These are phyloP conservation scores for Suillia variegata DNA, from an alignment of 2,888 invertebrate species.

Conservation along the genomic window DNA sequence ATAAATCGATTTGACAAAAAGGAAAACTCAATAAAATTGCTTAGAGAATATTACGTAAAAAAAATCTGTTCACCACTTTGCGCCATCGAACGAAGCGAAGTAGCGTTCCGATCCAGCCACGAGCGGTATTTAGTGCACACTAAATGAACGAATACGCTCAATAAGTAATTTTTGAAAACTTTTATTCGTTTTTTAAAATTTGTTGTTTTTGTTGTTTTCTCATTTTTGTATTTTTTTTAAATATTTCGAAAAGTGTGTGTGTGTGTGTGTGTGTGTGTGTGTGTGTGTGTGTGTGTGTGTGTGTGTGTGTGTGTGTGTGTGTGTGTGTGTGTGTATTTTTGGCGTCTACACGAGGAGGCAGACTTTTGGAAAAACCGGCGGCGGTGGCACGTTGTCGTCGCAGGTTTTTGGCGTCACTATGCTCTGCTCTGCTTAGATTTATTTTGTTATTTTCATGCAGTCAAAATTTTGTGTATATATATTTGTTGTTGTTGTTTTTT, in stretches of 20 bases:
- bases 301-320: too few species aligned
- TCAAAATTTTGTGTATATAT: too few species aligned
- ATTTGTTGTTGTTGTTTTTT: background rate
- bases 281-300: too few species aligned
- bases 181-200: background rate
- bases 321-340: slow-evolving; percentile 2
- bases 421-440: slow-evolving; percentile 1
- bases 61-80: background rate
- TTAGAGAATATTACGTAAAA: slow-evolving; percentile 25
- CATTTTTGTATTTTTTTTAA: background rate
- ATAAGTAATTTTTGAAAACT: background rate
- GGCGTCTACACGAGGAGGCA: background rate
- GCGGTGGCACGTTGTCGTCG: too few species aligned
- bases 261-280: too few species aligned
- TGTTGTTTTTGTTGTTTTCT: background rate
- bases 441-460: slow-evolving; percentile 12
- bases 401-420: background rate
- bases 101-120: slow-evolving; percentile 43
- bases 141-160: slow-evolving; percentile 28
- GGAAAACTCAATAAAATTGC: too few species aligned
- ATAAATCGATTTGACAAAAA: too few species aligned
- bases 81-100: slow-evolving; percentile 32
- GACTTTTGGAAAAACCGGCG: slow-evolving; percentile 1
- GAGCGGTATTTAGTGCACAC: slow-evolving; percentile 48
- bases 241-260: background rate